phyloP scores from a whole-genome alignment of 1,140 invertebrate species.

The Rhopalosiphum maidis region DNA sequence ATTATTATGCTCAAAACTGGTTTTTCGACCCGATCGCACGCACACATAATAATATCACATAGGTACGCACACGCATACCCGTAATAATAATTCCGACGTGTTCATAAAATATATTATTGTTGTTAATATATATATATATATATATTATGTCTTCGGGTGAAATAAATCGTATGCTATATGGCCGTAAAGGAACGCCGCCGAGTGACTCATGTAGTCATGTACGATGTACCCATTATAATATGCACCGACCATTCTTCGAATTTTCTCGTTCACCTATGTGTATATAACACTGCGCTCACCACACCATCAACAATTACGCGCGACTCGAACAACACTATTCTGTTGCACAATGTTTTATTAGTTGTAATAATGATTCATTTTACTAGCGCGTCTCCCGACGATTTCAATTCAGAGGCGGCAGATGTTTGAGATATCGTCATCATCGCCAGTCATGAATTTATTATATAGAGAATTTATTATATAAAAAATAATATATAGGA shows the following conservation, averaged over 20 bases:
- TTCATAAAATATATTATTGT: conserved; percentile 8
- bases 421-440: not conserved
- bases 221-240: not conserved
- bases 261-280: not conserved
- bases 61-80: not conserved
- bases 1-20: conserved; percentile 45
- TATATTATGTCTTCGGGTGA: not conserved
- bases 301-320: not conserved
- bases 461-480: not conserved
- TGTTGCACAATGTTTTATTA: not conserved
- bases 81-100: not conserved
- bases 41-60: not conserved
- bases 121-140: not conserved
- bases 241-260: not conserved
- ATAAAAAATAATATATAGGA: too few relatives aligned
- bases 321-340: not conserved
- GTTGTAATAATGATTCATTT: conserved; percentile 5
- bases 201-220: conserved; percentile 4
- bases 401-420: not conserved
- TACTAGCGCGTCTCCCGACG: not conserved
- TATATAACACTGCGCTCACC: not conserved
- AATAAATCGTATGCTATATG: not conserved
- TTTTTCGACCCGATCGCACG: conserved; percentile 40
- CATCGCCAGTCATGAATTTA: not conserved
- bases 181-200: not conserved